Percentiles rank a stretch among this genome's conserved stretches.
These are phyloP conservation scores for Monochamus alternatus DNA, from an alignment of 2,888 invertebrate genomes.

Conservation along the genomic window DNA sequence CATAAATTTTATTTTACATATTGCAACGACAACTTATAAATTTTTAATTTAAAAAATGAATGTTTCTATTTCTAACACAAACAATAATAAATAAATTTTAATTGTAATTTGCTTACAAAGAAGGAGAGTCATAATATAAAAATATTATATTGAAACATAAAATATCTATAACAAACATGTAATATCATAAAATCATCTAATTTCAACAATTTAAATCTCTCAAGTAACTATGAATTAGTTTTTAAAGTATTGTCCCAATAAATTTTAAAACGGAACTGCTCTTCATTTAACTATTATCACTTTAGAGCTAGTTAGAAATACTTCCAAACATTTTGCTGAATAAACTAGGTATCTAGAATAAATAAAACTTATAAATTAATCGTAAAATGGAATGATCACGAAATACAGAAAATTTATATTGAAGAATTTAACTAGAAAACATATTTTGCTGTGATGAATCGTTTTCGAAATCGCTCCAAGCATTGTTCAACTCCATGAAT, in stretches of 20 bases:
- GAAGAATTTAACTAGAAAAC: conserved; percentile 70
- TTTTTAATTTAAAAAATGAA: conserved; percentile 9
- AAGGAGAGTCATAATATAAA: conserved; percentile 51
- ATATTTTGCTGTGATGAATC: conserved; percentile 83
- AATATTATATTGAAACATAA: conserved; percentile 51
- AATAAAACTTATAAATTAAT: conserved; percentile 47
- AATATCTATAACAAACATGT: conserved; percentile 39
- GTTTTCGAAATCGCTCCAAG: conserved; percentile 97
- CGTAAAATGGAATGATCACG: conserved; percentile 57
- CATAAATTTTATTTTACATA: conserved; percentile 46
- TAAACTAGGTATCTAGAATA: conserved; percentile 45
- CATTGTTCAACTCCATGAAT: conserved; percentile 99
- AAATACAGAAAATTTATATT: conserved; percentile 30
- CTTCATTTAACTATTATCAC: conserved; percentile 33
- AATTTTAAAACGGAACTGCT: conserved; percentile 34
- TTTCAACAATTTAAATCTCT: conserved; percentile 46
- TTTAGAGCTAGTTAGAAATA: conserved; percentile 46
- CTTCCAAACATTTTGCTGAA: conserved; percentile 22
- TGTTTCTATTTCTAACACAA: conserved; percentile 11
- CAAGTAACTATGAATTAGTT: conserved; percentile 28
- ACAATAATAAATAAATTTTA: conserved; percentile 23
- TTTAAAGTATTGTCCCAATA: conserved; percentile 35
- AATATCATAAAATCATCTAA: conserved; percentile 46
- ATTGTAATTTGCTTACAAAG: conserved; percentile 39
- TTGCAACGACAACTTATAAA: conserved; percentile 39